Evolutionary conservation across 2,888 invertebrate species (phyloP).

Genomic region (Machimus rusticus): DNA sequence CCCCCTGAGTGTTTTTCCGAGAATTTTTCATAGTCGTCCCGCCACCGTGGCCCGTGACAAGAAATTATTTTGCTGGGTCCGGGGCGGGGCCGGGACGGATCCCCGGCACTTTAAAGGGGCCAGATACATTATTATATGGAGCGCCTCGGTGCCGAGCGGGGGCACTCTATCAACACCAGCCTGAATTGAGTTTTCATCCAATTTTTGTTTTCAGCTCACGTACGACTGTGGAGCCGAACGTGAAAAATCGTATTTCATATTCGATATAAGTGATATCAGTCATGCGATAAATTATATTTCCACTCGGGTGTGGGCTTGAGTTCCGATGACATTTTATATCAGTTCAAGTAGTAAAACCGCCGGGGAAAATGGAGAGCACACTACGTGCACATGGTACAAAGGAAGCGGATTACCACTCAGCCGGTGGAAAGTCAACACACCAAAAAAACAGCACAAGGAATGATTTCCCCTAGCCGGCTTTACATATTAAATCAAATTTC

Average conservation of each 20-base stretch:
- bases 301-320: constrained; percentile 42
- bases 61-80: neutral
- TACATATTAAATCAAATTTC: neutral
- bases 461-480: neutral
- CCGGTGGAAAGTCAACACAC: neutral
- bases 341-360: constrained; percentile 29
- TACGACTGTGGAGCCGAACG: constrained; percentile 45
- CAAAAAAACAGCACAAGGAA: neutral
- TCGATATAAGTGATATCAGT: constrained; percentile 47
- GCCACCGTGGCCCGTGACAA: neutral
- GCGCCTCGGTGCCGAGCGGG: neutral
- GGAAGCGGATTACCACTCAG: constrained; percentile 16
- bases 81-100: neutral
- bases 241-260: constrained; percentile 47
- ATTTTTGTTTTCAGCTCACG: constrained; percentile 45
- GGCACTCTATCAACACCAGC: constrained; percentile 1
- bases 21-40: neutral
- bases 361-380: constrained; percentile 1
- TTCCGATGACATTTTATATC: constrained; percentile 34
- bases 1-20: neutral
- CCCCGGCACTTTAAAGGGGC: neutral
- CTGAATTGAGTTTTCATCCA: constrained; percentile 29
- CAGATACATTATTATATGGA: constrained; percentile 6
- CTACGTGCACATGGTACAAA: constrained; percentile 21
- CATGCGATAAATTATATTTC: constrained; percentile 47